Evolutionary conservation across 2,888 invertebrate genomes (phyloP), one percentile per base, ranked within the genome.

Genomic region (Cerastis leucographa): DNA sequence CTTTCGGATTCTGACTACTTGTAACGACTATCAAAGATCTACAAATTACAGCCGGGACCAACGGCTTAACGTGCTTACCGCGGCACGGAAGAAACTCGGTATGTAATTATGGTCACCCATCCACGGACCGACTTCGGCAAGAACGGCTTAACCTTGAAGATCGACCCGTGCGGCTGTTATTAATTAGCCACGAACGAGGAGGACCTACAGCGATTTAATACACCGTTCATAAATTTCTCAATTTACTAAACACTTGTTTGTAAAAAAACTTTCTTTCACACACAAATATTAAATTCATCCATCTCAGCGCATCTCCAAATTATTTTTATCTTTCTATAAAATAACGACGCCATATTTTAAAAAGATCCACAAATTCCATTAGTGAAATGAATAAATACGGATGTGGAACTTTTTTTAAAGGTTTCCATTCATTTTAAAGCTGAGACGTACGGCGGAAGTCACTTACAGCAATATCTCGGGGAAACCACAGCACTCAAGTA

Each of bases 381-480:
- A 92, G 87, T 85, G 84, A 91, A 92, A 92, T 91, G 90, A 92
- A 90, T 92, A 92, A 93, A 92, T 89, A 91, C 87, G 81, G 83
- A 78, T 84, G 81, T 85, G 85, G 84, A 89, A 87, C 82, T 89
- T 92, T 91, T 90, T 91, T 90, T 88, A 87, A 84, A 71, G 84
- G 78, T 22, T 76, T 75, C 72, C 83, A 88, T 91, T 88, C 87
- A 88, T 88, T 90, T 89, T 87, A 89, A 84, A 91, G 81, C 83
- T 76, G 66, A 74, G 83, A 77, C 82, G 73, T 82, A 85, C 84
- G 78, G 84, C 46, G 71, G 76, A 76, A 82, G 82, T 82, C 81
- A 88, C 86, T 86, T 86, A 80, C 66, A 85, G 85, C 86, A 80
- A 87, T 88, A 87, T 87, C 89, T 90, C 85, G 88, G 87, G 88